Conservation (phyloP, 2,797 vertebrate genomes). For the Manis javanica region DNA sequence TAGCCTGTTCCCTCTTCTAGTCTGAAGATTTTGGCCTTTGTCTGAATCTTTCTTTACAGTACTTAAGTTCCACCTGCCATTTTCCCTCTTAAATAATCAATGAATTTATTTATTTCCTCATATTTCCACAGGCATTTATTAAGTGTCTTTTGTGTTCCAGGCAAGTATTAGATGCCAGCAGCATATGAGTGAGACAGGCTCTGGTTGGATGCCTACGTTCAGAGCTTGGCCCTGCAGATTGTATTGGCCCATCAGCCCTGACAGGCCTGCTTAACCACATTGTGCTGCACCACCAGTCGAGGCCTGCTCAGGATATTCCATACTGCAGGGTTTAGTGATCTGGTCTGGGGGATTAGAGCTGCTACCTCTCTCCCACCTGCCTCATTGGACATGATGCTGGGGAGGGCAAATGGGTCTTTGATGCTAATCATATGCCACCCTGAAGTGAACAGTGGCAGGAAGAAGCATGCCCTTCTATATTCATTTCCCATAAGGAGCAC, state of each 20-base stretch:
- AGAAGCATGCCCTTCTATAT: not conserved
- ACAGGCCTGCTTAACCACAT: not conserved
- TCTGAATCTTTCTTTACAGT: not conserved
- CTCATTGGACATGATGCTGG: not conserved
- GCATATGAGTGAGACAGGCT: too few relatives aligned
- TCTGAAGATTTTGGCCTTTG: not conserved
- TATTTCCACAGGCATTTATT: not conserved
- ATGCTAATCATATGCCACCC: not conserved
- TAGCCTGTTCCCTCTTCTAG: not conserved
- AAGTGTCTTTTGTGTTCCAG: not conserved
- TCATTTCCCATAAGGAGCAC: not conserved
- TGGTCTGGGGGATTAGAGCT: not conserved
- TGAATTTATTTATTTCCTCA: not conserved
- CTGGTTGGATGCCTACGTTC: not conserved
- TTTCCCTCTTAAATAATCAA: not conserved
- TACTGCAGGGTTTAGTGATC: not conserved
- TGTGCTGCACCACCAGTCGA: too few relatives aligned
- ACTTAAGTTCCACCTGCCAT: not conserved
- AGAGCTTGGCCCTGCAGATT: not conserved
- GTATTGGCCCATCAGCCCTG: not conserved
- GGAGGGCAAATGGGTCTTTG: not conserved
- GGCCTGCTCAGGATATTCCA: not conserved
- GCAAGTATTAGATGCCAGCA: not conserved
- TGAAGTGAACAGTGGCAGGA: not conserved
- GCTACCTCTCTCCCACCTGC: not conserved